These are phyloP conservation scores for Bombus fervidus DNA, from an alignment of 1,140 invertebrate species.

Conservation along the genomic window DNA sequence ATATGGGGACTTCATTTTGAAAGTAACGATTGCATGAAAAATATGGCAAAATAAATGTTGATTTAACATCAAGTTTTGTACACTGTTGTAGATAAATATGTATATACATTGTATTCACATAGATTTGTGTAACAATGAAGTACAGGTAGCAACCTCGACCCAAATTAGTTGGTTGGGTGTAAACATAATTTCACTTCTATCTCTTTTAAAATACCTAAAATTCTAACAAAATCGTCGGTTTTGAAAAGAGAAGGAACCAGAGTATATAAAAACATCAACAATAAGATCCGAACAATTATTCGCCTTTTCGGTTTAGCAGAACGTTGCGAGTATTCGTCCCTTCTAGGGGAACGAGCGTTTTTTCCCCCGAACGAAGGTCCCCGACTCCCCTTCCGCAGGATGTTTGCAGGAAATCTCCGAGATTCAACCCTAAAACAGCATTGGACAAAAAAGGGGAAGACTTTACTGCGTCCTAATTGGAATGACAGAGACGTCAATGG, in stretches of 20 bases:
- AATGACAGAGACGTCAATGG: constrained; percentile 81
- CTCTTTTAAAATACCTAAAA: neutral
- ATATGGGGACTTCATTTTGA: neutral
- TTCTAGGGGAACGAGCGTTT: neutral
- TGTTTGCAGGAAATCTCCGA: constrained; percentile 56
- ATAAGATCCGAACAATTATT: constrained; percentile 16
- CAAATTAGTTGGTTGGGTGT: too few species aligned
- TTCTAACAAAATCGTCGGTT: neutral
- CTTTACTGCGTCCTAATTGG: constrained; percentile 80
- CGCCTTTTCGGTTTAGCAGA: neutral
- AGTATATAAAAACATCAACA: neutral
- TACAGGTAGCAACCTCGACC: neutral
- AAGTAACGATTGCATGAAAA: too few species aligned
- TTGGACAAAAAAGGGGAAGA: constrained; percentile 62
- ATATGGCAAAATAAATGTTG: neutral
- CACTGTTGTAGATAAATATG: neutral
- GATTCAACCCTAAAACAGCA: constrained; percentile 66
- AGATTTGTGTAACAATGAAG: neutral
- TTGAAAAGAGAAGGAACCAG: neutral
- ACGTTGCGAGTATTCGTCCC: constrained; percentile 17
- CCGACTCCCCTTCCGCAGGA: constrained; percentile 41
- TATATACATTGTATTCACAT: too few species aligned
- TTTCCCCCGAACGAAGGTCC: neutral
- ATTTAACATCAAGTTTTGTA: neutral
- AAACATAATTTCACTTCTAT: neutral